Percentiles rank a stretch among this genome's conserved stretches.
These are phyloP conservation scores for Caenorhabditis sp. DNA, from an alignment of 2,888 invertebrate species.

Conservation along the genomic window DNA sequence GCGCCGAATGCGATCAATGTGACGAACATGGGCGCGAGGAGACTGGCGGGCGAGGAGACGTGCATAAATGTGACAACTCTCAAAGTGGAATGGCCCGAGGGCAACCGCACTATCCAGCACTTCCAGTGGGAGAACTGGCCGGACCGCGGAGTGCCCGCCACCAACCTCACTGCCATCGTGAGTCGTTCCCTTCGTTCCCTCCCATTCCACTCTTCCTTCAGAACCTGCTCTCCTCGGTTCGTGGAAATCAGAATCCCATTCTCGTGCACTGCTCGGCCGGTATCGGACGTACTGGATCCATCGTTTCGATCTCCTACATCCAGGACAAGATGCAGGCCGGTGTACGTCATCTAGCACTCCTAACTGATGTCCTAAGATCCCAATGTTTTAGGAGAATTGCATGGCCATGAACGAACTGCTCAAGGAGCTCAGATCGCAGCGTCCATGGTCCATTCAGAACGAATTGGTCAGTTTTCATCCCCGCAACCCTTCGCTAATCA, in stretches of 20 bases:
- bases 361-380: too few relatives aligned
- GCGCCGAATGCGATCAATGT: conserved; percentile 44
- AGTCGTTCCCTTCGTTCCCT: background rate
- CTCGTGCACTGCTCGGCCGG: conserved; percentile 71
- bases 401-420: conserved; percentile 60
- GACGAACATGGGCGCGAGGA: conserved; percentile 29
- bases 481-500: too few relatives aligned
- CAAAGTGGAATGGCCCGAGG: conserved; percentile 40
- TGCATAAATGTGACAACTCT: conserved; percentile 43
- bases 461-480: too few relatives aligned
- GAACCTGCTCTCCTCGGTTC: conserved; percentile 55
- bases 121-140: conserved; percentile 70
- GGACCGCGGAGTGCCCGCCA: conserved; percentile 61
- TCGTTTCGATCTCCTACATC: conserved; percentile 64
- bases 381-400: too few relatives aligned
- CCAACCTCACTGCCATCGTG: conserved; percentile 45
- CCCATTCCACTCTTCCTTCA: conserved; percentile 3
- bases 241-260: conserved; percentile 62
- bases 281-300: conserved; percentile 68
- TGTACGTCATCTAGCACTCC: too few relatives aligned
- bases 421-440: conserved; percentile 62
- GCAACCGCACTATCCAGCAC: conserved; percentile 49
- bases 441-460: conserved; percentile 66
- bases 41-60: conserved; percentile 6
- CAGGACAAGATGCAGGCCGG: conserved; percentile 56